Evolutionary conservation across 2,797 vertebrate species (phyloP).

Genomic region (Chloroceryle inda): DNA sequence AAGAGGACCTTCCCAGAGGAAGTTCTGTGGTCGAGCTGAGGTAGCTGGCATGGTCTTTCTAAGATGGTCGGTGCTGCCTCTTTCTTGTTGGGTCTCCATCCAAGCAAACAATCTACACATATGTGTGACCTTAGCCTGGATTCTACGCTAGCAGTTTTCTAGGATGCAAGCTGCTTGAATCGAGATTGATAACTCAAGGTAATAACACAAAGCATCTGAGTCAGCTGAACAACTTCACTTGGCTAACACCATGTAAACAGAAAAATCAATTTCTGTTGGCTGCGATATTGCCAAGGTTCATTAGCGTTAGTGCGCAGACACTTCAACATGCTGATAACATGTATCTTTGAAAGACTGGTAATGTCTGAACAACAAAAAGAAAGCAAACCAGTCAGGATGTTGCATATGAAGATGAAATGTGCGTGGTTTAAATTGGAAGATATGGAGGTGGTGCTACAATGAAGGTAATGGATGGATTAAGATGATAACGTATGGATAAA

Average conservation of each 20-base stretch:
- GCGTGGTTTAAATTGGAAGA: background rate
- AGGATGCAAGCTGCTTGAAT: background rate
- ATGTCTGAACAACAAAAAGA: background rate
- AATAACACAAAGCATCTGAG: background rate
- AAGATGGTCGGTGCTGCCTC: background rate
- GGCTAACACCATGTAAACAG: background rate
- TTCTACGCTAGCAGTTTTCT: background rate
- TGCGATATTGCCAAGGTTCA: background rate
- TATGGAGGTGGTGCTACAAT: background rate
- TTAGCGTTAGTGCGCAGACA: background rate
- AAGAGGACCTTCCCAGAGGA: background rate
- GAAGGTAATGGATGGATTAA: background rate
- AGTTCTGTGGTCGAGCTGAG: background rate
- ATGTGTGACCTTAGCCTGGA: background rate
- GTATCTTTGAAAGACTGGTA: background rate
- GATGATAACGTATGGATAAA: background rate
- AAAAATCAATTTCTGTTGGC: background rate
- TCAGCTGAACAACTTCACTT: background rate
- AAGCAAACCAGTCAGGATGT: background rate
- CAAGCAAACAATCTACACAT: background rate
- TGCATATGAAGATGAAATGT: background rate
- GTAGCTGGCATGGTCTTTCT: background rate
- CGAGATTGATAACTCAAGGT: background rate
- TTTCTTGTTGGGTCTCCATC: background rate
- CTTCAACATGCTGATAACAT: background rate